Base-by-base conservation (phyloP, 2,797 vertebrate genomes). In the Mastacembelus armatus region DNA sequence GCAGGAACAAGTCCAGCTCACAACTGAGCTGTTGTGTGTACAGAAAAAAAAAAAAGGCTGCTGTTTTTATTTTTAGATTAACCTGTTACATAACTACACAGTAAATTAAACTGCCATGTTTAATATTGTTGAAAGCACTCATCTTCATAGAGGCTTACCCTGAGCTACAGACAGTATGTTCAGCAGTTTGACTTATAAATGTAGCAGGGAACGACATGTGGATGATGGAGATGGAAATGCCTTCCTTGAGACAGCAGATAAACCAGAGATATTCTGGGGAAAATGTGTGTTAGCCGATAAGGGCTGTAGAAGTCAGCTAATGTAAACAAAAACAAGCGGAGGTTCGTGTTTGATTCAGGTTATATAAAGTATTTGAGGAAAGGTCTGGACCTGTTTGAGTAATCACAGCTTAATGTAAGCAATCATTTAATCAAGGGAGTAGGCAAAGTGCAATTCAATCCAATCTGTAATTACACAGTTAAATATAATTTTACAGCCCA, bases 71-170 rank as follows among this genome's bases (percentile, higher is more conserved):
- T 48, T 65, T 44, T 43, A 45, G 56, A 74, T 69, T 66, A 66
- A 74, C 51, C 42, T 3, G 50, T 77, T 84, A 54, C 71, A 68
- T 81, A 10, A 77, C 45, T 76, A 60, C 38, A 4, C 18, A 30
- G 45, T 26, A 26, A 32, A 45, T 73, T 72, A 78, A 81, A 84
- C 73, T 44, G 45, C 39, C 26, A 29, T 55, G 45, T 74, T 81
- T 77, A 80, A 84, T 83, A 74, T 56, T 60, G 36, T 24, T 72
- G 33, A 87, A 78, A 85, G 83, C 78, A 33, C 47, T 61, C 10
- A 36, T 67, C 22, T 66, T 75, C 49, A 11, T 42, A 44, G 24
- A 22, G 44, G 48, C n/a, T 60, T 18, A 43, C 14, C 12, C 18
- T 45, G 12, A 66, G 50, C 30, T 30, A 26, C 3, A 29, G n/a